Conservation (phyloP, 2,797 vertebrate species). For the Artibeus lituratus region DNA sequence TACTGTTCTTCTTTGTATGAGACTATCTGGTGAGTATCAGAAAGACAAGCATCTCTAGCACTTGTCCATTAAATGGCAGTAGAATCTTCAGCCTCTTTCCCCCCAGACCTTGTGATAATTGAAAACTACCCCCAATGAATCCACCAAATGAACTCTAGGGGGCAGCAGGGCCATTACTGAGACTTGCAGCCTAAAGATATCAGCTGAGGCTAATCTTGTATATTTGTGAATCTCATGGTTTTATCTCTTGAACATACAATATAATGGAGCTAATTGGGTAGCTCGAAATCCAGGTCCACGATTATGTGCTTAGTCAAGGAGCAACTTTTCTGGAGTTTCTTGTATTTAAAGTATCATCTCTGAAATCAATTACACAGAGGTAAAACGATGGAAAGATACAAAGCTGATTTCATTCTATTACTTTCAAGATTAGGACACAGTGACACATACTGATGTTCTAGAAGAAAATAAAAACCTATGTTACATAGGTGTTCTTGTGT, state of each 20-base stretch:
- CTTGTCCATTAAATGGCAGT: background rate
- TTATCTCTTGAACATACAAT: background rate
- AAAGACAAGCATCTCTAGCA: background rate
- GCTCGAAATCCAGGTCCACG: background rate
- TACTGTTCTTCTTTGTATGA: background rate
- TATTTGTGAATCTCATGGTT: background rate
- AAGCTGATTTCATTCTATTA: constrained; percentile 63
- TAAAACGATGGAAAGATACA: constrained; percentile 37
- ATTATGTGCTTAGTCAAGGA: background rate
- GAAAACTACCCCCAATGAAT: background rate
- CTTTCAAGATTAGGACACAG: constrained; percentile 51
- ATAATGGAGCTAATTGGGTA: background rate
- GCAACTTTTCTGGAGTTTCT: background rate
- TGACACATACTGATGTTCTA: constrained; percentile 33
- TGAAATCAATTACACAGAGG: constrained; percentile 59
- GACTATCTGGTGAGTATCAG: background rate
- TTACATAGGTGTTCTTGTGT: constrained; percentile 57
- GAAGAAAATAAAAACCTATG: constrained; percentile 54
- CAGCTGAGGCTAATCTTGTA: background rate
- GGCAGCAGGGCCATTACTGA: background rate
- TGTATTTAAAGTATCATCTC: constrained; percentile 63
- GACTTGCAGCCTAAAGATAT: background rate
- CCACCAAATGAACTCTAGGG: background rate
- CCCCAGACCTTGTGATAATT: background rate
- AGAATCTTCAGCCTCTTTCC: background rate